These are phyloP conservation scores for Gandaritis pyraliata DNA, from an alignment of 2,888 invertebrate species.

Conservation along the genomic window DNA sequence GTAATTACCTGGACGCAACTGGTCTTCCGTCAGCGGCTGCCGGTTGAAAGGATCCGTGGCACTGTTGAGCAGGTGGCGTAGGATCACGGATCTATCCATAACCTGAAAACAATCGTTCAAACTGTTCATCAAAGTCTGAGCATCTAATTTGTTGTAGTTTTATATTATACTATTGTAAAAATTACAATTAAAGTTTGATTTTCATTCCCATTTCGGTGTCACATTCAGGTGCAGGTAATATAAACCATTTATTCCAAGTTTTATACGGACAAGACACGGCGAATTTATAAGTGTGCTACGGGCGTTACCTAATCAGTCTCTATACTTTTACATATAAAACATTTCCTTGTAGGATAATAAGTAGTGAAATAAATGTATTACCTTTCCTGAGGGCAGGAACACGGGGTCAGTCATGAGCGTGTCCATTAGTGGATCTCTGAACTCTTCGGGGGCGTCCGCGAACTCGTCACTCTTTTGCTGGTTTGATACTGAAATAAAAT, in stretches of 20 bases:
- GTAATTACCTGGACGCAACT: constrained; percentile 91
- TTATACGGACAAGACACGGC: too few relatives aligned
- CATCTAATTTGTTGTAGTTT: too few relatives aligned
- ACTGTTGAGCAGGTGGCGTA: constrained; percentile 97
- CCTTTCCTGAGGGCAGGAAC: constrained; percentile 93
- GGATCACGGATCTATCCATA: constrained; percentile 97
- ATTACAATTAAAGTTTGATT: too few relatives aligned
- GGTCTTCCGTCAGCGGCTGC: constrained; percentile 96
- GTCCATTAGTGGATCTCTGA: constrained; percentile 98
- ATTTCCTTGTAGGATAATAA: too few relatives aligned
- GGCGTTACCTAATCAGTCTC: too few relatives aligned
- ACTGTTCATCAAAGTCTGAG: too few relatives aligned
- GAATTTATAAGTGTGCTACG: too few relatives aligned
- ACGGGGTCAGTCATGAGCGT: constrained; percentile 99
- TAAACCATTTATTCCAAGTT: too few relatives aligned
- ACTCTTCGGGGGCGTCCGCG: constrained; percentile 98
- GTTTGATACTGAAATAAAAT: constrained; percentile 85
- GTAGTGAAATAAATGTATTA: constrained; percentile 36
- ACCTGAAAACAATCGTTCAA: constrained; percentile 69
- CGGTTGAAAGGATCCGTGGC: constrained; percentile 99
- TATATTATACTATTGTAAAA: too few relatives aligned
- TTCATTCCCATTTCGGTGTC: too few relatives aligned
- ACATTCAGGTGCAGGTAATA: too few relatives aligned
- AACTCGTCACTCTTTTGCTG: constrained; percentile 95
- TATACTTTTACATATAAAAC: too few relatives aligned